A percentile compares a stretch with the other conserved stretches of the same genome.
Conservation (phyloP, 2,888 invertebrate genomes). For the Tribolium freemani region DNA sequence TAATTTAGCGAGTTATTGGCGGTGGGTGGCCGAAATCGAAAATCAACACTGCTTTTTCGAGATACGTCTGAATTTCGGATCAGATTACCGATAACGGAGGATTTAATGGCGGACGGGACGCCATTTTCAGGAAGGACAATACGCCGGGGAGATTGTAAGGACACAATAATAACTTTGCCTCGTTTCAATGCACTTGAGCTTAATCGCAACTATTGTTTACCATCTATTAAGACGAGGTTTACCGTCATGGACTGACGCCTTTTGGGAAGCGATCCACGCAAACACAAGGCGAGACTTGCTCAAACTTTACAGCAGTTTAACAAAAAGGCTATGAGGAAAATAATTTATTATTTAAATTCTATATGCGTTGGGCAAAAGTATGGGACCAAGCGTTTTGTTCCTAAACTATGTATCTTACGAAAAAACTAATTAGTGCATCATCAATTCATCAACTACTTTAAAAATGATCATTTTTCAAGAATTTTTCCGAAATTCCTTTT, state of each 20-base stretch:
- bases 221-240: background rate
- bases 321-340: background rate
- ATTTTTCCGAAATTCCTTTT: too few species aligned
- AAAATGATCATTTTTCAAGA: too few species aligned
- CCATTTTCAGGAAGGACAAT: conserved; percentile 28
- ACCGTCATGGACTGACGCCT: background rate
- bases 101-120: conserved; percentile 10
- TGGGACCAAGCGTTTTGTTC: too few species aligned
- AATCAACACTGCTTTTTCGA: conserved; percentile 25
- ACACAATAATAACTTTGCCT: conserved; percentile 32
- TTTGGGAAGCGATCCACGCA: background rate
- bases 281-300: background rate
- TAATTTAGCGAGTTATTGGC: conserved; percentile 25
- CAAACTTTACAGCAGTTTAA: background rate
- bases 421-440: too few species aligned
- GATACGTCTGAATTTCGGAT: conserved; percentile 3
- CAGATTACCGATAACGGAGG: conserved; percentile 11
- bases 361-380: too few species aligned
- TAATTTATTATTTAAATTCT: too few species aligned
- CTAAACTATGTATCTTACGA: too few species aligned
- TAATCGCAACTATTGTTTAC: conserved; percentile 36
- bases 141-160: conserved; percentile 18
- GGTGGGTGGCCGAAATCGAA: conserved; percentile 24
- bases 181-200: conserved; percentile 22
- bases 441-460: too few species aligned